Evolutionary conservation across 2,888 invertebrate genomes (phyloP), one percentile per base, ranked within the genome.

Genomic region (Tiphia femorata): DNA sequence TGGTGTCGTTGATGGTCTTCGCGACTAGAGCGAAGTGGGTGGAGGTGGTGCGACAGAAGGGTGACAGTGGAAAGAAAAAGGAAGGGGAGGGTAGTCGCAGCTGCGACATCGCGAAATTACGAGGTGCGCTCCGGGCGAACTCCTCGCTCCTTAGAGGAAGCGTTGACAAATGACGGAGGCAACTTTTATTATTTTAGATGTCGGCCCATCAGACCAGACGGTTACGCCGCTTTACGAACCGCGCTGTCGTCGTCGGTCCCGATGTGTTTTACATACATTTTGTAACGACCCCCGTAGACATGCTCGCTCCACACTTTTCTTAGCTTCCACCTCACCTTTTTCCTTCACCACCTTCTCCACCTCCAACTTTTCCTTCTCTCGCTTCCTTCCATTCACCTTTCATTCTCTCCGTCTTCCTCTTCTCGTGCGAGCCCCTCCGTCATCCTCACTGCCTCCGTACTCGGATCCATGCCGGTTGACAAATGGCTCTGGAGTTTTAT

Each of bases 141-240:
- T 55, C 52, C 59, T 55, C 64, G 66, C 62, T 58, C 64, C 67
- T 66, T 59, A 66, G 70, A 73, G 65, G 59, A 73, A 70, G 74
- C 79, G 75, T 81, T 83, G 83, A 83, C 83, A 83, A 83, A 83
- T 83, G 82, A 83, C 81, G 72, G 72, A 77, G 78, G 74, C 77
- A 76, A 80, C 72, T 83, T 83, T 83, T 83, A 83, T 83, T 83
- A 83, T 83, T 83, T 83, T 82, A 82, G 79, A 82, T 82, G 80
- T 77, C 75, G 64, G 69, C 68, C 77, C 79, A 79, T 79, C 79
- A 72, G 63, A 53, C 27, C 12, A 37, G 35, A 38, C 55, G 57
- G 66, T 70, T 71, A 64, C 43, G 23, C 66, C 57, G 68, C 73
- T 66, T 58, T 51, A 55, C 68, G 67, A 64, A 49, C 64, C 66